phyloP scores from a whole-genome alignment of 2,888 invertebrate genomes.

The Drosophila algonquin region DNA sequence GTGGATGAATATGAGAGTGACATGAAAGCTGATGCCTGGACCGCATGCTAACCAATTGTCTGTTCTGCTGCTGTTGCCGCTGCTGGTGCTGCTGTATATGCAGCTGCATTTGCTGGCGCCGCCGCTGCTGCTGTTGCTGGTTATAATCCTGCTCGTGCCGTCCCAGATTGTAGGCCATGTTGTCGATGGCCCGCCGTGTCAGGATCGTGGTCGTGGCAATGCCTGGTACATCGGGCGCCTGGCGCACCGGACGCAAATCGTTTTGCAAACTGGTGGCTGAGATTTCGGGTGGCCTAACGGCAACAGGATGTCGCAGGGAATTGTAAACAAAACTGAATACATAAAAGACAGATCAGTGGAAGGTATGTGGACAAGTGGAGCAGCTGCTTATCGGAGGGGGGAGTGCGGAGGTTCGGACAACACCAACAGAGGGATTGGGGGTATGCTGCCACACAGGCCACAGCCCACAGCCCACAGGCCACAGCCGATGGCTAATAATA shows the following conservation, averaged over 20 bases:
- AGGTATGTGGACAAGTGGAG: neutral
- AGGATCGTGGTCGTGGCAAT: constrained; percentile 47
- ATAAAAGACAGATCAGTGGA: constrained; percentile 38
- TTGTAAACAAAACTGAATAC: constrained; percentile 77
- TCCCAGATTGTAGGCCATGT: constrained; percentile 54
- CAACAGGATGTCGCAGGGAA: constrained; percentile 66
- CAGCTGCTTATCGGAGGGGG: neutral
- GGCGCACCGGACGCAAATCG: constrained; percentile 73
- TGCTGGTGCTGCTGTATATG: constrained; percentile 43
- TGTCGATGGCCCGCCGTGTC: constrained; percentile 62
- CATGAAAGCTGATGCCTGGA: constrained; percentile 2
- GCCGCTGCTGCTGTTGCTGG: constrained; percentile 49
- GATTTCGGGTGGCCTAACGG: constrained; percentile 53
- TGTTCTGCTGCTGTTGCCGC: constrained; percentile 33
- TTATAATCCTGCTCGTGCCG: constrained; percentile 42
- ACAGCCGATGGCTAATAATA: constrained; percentile 34
- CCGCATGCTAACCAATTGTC: constrained; percentile 50
- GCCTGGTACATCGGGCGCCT: constrained; percentile 53
- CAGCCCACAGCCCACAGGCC: constrained; percentile 2
- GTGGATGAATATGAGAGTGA: neutral
- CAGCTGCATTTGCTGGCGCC: constrained; percentile 39
- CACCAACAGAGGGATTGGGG: constrained; percentile 10
- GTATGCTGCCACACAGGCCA: neutral
- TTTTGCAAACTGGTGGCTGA: constrained; percentile 67
- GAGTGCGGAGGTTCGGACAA: constrained; percentile 5